Evolutionary conservation across 2,797 vertebrate species (phyloP).

Genomic region (Sternarchorhynchus goeldii): DNA sequence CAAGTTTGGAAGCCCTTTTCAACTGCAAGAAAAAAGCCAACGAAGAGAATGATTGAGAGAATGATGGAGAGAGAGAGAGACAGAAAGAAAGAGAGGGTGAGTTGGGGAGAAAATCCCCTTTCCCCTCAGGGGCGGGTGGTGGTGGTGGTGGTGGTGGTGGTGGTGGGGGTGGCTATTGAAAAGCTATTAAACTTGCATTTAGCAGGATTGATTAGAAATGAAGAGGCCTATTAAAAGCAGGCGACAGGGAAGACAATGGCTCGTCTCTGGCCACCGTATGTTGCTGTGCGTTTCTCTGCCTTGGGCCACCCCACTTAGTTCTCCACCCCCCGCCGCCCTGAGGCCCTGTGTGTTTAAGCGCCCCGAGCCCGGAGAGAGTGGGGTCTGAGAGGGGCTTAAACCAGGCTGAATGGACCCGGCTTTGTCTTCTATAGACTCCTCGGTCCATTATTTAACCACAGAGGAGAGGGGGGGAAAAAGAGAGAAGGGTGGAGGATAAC

Average conservation of each 20-base stretch:
- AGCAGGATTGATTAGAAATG: slow-evolving; percentile 85
- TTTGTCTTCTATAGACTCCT: slow-evolving; percentile 74
- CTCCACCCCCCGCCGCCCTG: slow-evolving; percentile 47
- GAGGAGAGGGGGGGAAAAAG: slow-evolving; percentile 57
- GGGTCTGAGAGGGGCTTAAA: slow-evolving; percentile 71
- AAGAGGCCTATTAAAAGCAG: slow-evolving; percentile 83
- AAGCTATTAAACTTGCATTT: slow-evolving; percentile 87
- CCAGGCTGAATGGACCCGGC: slow-evolving; percentile 74
- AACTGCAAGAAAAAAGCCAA: slow-evolving; percentile 59
- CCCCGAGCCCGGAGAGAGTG: slow-evolving; percentile 71
- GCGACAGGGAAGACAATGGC: slow-evolving; percentile 81
- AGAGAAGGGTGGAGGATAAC: slow-evolving; percentile 36
- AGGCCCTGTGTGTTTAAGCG: slow-evolving; percentile 78
- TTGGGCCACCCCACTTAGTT: slow-evolving; percentile 53
- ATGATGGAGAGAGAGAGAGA: slow-evolving; percentile 48
- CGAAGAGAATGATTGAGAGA: slow-evolving; percentile 57
- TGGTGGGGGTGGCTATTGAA: slow-evolving; percentile 79
- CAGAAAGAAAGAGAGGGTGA: slow-evolving; percentile 58
- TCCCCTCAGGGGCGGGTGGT: slow-evolving; percentile 72
- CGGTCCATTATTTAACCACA: slow-evolving; percentile 76
- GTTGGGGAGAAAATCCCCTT: slow-evolving; percentile 72
- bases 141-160: slow-evolving; percentile 48
- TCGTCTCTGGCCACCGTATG: slow-evolving; percentile 81
- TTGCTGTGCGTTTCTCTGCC: slow-evolving; percentile 76
- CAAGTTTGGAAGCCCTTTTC: slow-evolving; percentile 67